These are phyloP conservation scores for Neomorphus geoffroyi DNA, from an alignment of 2,797 vertebrate genomes.

Conservation along the genomic window DNA sequence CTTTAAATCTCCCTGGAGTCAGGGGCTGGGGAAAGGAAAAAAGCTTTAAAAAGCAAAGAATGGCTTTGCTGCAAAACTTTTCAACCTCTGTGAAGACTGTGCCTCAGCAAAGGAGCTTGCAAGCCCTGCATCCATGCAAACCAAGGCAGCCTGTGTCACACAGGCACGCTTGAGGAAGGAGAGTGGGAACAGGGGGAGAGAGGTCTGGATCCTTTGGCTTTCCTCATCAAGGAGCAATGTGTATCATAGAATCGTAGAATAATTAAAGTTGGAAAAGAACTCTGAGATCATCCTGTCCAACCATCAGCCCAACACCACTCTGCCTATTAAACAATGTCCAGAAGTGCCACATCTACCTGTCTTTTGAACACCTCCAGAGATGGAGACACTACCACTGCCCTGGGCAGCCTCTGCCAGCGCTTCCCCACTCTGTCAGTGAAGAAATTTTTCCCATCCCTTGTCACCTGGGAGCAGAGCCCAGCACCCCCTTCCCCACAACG, in stretches of 20 bases:
- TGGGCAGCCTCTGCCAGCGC: too few species aligned
- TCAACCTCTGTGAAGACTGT: neutral
- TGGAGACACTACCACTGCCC: too few species aligned
- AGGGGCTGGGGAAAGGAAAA: neutral
- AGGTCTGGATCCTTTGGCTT: neutral
- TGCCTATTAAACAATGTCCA: too few species aligned
- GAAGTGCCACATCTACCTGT: too few species aligned
- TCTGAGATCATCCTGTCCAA: too few species aligned
- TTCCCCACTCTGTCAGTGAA: too few species aligned
- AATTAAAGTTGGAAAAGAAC: too few species aligned
- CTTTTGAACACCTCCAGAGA: too few species aligned
- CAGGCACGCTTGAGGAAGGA: neutral
- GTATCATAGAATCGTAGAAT: neutral
- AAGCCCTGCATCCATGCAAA: neutral
- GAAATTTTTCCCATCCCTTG: too few species aligned
- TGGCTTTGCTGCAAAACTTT: accelerated
- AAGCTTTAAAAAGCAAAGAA: neutral
- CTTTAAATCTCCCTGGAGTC: neutral
- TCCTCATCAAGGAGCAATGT: neutral
- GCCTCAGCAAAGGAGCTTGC: neutral
- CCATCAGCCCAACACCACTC: too few species aligned
- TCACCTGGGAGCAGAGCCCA: too few species aligned
- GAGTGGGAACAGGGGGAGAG: neutral
- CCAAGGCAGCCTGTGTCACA: neutral
- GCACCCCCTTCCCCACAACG: too few species aligned